These are phyloP conservation scores for Pycnomerus fuliginosus DNA, from an alignment of 2,888 invertebrate genomes.

Conservation along the genomic window DNA sequence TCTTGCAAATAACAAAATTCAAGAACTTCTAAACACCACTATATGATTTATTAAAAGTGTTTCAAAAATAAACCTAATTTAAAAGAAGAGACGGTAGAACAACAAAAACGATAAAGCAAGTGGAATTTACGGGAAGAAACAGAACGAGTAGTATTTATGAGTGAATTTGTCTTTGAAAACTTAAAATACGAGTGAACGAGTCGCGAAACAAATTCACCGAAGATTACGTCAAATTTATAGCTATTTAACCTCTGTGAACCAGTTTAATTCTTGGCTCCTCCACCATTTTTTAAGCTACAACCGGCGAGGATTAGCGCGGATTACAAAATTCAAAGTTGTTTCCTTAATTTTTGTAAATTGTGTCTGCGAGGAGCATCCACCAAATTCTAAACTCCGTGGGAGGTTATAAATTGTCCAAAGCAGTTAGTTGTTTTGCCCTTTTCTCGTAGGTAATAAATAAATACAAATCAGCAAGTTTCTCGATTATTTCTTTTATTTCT, in stretches of 20 bases:
- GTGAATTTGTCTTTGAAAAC: constrained; percentile 21
- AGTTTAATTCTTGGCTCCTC: constrained; percentile 3
- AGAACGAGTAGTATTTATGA: constrained; percentile 2
- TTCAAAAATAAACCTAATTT: too few relatives aligned
- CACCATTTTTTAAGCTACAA: too few relatives aligned
- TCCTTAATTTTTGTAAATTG: constrained; percentile 1
- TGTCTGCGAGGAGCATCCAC: neutral
- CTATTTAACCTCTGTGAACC: constrained; percentile 14
- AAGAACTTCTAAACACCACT: too few relatives aligned
- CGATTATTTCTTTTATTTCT: too few relatives aligned
- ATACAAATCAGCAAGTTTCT: too few relatives aligned
- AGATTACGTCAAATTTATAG: constrained; percentile 21
- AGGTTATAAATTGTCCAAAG: too few relatives aligned
- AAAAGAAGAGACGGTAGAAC: neutral
- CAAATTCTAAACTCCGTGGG: too few relatives aligned
- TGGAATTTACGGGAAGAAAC: constrained; percentile 19
- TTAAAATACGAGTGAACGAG: constrained; percentile 19
- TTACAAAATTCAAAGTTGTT: constrained; percentile 5
- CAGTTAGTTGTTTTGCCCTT: too few relatives aligned
- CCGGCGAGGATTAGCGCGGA: too few relatives aligned
- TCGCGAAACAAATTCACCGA: constrained; percentile 17
- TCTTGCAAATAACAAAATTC: too few relatives aligned
- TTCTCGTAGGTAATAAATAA: too few relatives aligned
- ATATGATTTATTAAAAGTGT: too few relatives aligned
- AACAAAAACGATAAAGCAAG: constrained; percentile 6